A percentile compares a stretch with the other conserved stretches of the same genome.
Evolutionary conservation across 2,113 vertebrate species (phyloP).

Genomic region (Cyprichromis sp.): DNA sequence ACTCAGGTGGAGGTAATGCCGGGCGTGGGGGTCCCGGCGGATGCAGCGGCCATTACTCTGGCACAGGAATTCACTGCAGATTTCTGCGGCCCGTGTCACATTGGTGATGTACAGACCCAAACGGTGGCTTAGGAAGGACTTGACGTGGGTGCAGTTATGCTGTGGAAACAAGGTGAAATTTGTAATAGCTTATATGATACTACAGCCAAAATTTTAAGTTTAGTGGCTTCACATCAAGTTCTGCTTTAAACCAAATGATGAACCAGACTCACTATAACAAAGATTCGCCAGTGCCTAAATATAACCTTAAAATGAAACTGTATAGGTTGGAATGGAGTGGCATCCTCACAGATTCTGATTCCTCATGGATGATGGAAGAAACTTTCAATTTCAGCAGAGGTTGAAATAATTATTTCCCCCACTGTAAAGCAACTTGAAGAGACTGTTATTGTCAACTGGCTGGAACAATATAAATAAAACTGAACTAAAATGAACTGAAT

Average conservation of each 20-base stretch:
- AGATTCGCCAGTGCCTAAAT: not conserved
- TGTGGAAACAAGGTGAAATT: constrained; percentile 23
- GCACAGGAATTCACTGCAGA: constrained; percentile 70
- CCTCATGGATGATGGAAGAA: not conserved
- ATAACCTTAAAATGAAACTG: not conserved
- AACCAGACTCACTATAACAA: not conserved
- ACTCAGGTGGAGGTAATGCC: constrained; percentile 72
- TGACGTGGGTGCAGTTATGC: constrained; percentile 73
- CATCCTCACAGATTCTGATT: not conserved
- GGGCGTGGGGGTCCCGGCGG: constrained; percentile 53
- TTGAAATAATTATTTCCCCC: not conserved
- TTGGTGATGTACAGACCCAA: constrained; percentile 73
- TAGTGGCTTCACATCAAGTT: not conserved
- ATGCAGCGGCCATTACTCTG: constrained; percentile 65
- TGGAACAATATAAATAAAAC: not conserved
- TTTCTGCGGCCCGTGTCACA: constrained; percentile 71
- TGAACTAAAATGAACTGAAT: not conserved
- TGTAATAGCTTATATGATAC: not conserved
- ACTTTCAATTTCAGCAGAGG: not conserved
- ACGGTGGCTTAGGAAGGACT: constrained; percentile 63
- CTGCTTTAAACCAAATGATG: not conserved
- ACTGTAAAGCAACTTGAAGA: not conserved
- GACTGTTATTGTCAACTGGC: not conserved
- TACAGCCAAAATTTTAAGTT: not conserved
- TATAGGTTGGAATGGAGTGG: not conserved